phyloP scores from a whole-genome alignment of 1,140 invertebrate genomes.

The Antheraea mylitta region DNA sequence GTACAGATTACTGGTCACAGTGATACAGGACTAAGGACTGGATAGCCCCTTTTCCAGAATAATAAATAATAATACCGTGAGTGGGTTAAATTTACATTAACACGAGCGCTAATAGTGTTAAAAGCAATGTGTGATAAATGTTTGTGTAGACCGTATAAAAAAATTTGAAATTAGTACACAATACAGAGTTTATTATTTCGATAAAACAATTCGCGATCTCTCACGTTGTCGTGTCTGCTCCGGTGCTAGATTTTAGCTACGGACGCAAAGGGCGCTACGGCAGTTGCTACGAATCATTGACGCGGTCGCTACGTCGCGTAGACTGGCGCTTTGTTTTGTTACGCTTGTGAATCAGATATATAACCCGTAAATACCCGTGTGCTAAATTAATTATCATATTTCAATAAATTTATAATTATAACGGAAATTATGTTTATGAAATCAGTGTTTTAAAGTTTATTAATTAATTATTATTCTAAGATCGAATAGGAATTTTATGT shows the following conservation, averaged over 20 bases:
- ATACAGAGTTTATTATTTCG: too few species aligned
- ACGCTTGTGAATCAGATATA: not conserved
- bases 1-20: too few species aligned
- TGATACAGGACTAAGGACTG: too few species aligned
- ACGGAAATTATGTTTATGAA: not conserved
- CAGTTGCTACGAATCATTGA: constrained; percentile 56
- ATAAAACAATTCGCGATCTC: constrained; percentile 21
- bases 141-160: too few species aligned
- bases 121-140: too few species aligned
- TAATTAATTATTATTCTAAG: too few species aligned
- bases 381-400: not conserved
- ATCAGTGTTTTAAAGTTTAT: not conserved
- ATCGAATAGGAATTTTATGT: too few species aligned
- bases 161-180: too few species aligned
- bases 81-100: too few species aligned
- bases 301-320: constrained; percentile 40
- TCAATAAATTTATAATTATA: not conserved
- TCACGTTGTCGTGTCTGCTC: constrained; percentile 23
- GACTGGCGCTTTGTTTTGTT: constrained; percentile 15
- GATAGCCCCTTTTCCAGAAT: too few species aligned
- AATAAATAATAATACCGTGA: too few species aligned
- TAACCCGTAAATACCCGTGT: not conserved
- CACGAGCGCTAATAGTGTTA: too few species aligned
- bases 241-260: constrained; percentile 24
- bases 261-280: constrained; percentile 32